A percentile compares a stretch with the other conserved stretches of the same genome.
Evolutionary conservation across 2,797 vertebrate genomes (phyloP).

Genomic region (Lerista edwardsae): DNA sequence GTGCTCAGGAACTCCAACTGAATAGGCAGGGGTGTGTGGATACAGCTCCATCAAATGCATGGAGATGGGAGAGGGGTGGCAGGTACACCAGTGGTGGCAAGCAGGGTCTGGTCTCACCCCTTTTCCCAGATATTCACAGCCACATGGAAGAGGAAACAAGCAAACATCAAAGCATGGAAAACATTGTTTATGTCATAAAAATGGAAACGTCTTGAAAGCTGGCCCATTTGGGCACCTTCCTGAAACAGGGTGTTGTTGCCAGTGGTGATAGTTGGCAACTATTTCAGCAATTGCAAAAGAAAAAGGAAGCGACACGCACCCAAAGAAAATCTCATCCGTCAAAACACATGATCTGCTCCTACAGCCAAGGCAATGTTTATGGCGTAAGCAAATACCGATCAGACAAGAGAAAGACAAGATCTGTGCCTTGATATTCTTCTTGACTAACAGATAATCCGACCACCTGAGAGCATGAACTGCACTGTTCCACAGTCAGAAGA

Average conservation of each 20-base stretch:
- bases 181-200: neutral
- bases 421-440: neutral
- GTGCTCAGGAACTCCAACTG: too few relatives aligned
- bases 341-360: neutral
- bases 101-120: too few relatives aligned
- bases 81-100: too few relatives aligned
- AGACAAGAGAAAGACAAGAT: neutral
- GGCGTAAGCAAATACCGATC: neutral
- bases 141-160: too few relatives aligned
- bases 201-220: neutral
- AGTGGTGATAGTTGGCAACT: neutral
- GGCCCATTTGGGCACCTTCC: neutral
- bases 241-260: neutral
- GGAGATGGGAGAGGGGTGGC: too few relatives aligned
- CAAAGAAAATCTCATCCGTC: neutral
- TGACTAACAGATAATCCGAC: neutral
- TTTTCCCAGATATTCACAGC: too few relatives aligned
- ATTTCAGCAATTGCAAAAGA: too few relatives aligned
- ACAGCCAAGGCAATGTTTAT: neutral
- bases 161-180: neutral
- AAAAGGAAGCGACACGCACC: neutral
- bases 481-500: neutral
- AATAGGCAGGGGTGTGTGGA: too few relatives aligned
- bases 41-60: too few relatives aligned
- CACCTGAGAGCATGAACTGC: fast-evolving